Conservation (phyloP, 2,797 vertebrate genomes). For the Eremophila alpestris region DNA sequence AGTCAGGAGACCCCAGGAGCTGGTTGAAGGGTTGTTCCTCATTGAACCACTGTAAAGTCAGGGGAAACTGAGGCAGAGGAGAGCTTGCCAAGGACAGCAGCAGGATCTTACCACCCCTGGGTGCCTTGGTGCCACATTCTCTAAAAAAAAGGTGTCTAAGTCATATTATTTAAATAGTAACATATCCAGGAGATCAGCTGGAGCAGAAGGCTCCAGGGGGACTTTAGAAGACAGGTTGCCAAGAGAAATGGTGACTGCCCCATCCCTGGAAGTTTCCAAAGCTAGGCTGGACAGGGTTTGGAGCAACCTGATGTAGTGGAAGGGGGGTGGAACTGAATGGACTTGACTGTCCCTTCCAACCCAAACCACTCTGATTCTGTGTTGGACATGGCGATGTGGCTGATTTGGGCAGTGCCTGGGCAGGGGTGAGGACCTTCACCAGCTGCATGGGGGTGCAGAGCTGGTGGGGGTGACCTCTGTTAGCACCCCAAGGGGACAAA, state of each 20-base stretch:
- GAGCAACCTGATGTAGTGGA: neutral
- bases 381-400: fast-evolving
- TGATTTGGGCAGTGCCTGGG: neutral
- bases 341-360: neutral
- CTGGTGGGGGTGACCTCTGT: neutral
- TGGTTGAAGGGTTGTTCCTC: neutral
- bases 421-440: fast-evolving
- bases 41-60: neutral
- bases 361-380: neutral
- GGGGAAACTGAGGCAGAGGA: neutral
- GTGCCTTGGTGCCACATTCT: neutral
- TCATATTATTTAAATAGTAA: neutral
- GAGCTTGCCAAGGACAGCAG: neutral
- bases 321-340: fast-evolving
- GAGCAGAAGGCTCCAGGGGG: neutral
- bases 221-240: fast-evolving
- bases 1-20: neutral
- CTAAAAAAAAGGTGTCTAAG: neutral
- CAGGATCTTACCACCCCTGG: neutral
- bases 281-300: neutral
- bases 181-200: neutral
- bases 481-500: neutral
- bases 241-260: neutral
- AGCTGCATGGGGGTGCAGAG: neutral
- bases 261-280: neutral